Evolutionary conservation across 2,888 invertebrate species (phyloP), one percentile per base, ranked within the genome.

Genomic region (Apodemia duryi): DNA sequence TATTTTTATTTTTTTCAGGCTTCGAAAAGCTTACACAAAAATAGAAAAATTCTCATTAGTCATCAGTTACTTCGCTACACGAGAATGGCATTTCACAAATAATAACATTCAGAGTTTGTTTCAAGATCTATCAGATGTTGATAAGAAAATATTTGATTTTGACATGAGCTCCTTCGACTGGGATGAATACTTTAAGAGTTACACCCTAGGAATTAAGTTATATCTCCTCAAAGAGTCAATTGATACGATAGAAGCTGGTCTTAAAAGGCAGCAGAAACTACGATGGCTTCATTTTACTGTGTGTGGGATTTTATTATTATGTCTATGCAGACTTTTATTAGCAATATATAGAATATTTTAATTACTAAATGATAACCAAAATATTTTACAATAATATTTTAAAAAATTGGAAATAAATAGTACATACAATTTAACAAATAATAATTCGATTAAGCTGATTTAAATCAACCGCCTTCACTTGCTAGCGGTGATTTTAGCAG

Each of bases 201-300:
- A 95, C 75, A 84, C 94, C 38, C 84, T 88, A 69, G 96, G 96
- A 0, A 89, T 94, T 62, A 88, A 95, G 67, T 78, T 93, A 4
- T 95, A 94, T 76, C 81, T 96, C 13, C 82, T 95, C 35, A 95
- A 95, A 73, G 96, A 96, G 74, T 93, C 94, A 1, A 71, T 93
- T 35, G 92, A 93, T 2, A 94, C 94, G 0, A 76, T 95, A 41
- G 92, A 93, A 0, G 83, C 91, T 62, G 94, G 92, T 76, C 83
- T 78, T 69, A 91, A 87, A 82, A 93, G 86, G 38, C 61, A 69
- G 38, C 21, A 32, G 3, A 68, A 61, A 28, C 57, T 74, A 0
- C 71, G 65, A 32, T n/a, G 46, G 1, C 11, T 70, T 0, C 73
- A 74, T 57, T 74, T 72, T 32, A 21, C 66, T 0, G 46, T 67